Percentiles rank a stretch among this genome's conserved stretches.
Evolutionary conservation across 2,797 vertebrate genomes (phyloP).

Genomic region (Sus cebifrons): DNA sequence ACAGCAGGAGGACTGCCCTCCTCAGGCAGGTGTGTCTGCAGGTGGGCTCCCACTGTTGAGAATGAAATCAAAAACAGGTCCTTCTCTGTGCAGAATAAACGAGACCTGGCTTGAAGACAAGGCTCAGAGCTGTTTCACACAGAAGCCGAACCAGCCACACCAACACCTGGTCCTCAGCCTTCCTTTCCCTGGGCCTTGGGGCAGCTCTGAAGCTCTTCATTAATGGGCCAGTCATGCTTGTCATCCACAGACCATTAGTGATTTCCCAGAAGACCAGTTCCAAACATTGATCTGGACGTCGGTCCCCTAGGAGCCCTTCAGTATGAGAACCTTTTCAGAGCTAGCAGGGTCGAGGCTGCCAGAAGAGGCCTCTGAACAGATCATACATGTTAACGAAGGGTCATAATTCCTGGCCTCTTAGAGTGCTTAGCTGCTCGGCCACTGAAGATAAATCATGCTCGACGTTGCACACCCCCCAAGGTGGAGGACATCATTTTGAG

Average conservation of each 20-base stretch:
- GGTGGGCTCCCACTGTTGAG: background rate
- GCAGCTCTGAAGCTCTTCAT: conserved; percentile 69
- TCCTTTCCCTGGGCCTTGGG: conserved; percentile 20
- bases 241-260: conserved; percentile 77
- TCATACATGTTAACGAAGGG: conserved; percentile 71
- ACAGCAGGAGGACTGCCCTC: background rate
- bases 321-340: conserved; percentile 68
- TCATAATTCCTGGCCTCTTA: conserved; percentile 72
- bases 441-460: conserved; percentile 76
- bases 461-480: conserved; percentile 42
- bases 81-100: background rate
- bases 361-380: conserved; percentile 58
- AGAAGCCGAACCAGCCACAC: background rate
- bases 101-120: conserved; percentile 46
- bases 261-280: conserved; percentile 87
- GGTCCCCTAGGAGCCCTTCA: conserved; percentile 66
- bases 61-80: background rate
- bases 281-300: conserved; percentile 81
- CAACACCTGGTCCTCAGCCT: conserved; percentile 65
- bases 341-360: conserved; percentile 63
- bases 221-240: conserved; percentile 79
- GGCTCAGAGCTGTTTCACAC: background rate
- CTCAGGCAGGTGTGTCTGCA: background rate
- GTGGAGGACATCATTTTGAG: conserved; percentile 40
- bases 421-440: conserved; percentile 59